Evolutionary conservation across 1,140 invertebrate genomes (phyloP).

Genomic region (Temnothorax curvispinosus): DNA sequence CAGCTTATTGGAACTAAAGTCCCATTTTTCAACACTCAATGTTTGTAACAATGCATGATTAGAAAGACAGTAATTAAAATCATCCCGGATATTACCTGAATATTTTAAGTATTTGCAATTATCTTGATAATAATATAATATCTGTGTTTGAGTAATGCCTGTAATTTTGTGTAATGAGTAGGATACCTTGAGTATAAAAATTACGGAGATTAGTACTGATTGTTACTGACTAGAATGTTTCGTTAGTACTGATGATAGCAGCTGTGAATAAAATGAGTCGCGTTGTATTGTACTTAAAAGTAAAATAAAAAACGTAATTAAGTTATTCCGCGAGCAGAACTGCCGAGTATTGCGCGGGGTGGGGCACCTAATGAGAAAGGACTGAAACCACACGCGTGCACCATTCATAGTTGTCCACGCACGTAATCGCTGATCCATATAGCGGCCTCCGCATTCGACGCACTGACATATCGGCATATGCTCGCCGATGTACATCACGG

Average conservation of each 20-base stretch:
- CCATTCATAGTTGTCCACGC: constrained; percentile 32
- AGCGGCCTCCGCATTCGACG: constrained; percentile 17
- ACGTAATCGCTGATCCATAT: not conserved
- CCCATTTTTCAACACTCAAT: not conserved
- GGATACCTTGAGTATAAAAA: not conserved
- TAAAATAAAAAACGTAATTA: not conserved
- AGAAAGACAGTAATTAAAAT: not conserved
- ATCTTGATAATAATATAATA: not conserved
- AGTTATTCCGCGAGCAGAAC: not conserved
- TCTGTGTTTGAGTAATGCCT: not conserved
- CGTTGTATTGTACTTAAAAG: not conserved
- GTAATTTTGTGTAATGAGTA: not conserved
- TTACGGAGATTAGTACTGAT: constrained; percentile 1
- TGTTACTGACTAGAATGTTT: not conserved
- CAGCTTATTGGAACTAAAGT: too few relatives aligned
- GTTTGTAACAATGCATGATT: not conserved
- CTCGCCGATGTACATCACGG: not conserved
- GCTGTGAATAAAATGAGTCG: not conserved
- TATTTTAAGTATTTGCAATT: not conserved
- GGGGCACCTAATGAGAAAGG: constrained; percentile 11
- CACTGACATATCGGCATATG: constrained; percentile 22
- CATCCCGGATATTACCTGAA: not conserved
- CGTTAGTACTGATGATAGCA: not conserved
- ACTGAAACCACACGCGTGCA: not conserved
- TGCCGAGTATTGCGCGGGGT: not conserved